Evolutionary conservation across 2,888 invertebrate genomes (phyloP).

Genomic region (Alitta virens): DNA sequence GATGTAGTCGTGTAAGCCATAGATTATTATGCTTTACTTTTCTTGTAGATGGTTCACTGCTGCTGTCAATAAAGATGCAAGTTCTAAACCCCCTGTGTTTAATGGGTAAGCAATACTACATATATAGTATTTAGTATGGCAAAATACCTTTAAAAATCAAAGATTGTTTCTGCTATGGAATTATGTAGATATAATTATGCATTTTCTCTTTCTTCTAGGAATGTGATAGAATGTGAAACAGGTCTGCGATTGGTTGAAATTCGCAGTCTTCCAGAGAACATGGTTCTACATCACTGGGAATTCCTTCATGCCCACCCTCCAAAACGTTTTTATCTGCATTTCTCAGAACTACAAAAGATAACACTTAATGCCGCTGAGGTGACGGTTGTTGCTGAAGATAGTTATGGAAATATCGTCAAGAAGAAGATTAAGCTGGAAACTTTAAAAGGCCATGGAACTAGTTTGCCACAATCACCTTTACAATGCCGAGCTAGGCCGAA

Average conservation of each 20-base stretch:
- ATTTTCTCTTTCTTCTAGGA: slow-evolving; percentile 15
- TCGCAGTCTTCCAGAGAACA: slow-evolving; percentile 46
- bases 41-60: slow-evolving; percentile 1
- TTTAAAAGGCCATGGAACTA: not conserved
- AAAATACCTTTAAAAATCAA: too few relatives aligned
- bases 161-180: too few relatives aligned
- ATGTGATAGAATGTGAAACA: slow-evolving; percentile 29
- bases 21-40: not conserved
- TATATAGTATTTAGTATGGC: too few relatives aligned
- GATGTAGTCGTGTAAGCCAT: too few relatives aligned
- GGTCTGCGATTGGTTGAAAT: slow-evolving; percentile 51
- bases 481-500: too few relatives aligned
- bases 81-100: too few relatives aligned
- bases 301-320: slow-evolving; percentile 47
- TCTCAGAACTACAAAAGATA: slow-evolving; percentile 35
- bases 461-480: too few relatives aligned
- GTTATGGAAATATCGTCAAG: slow-evolving; percentile 48
- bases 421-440: slow-evolving; percentile 42
- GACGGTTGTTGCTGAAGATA: slow-evolving; percentile 46
- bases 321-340: slow-evolving; percentile 38
- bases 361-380: slow-evolving; percentile 34
- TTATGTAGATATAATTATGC: too few relatives aligned
- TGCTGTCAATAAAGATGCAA: too few relatives aligned
- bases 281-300: slow-evolving; percentile 55
- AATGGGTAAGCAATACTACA: too few relatives aligned